Evolutionary conservation across 1,140 invertebrate species (phyloP), one percentile per base, ranked within the genome.

Genomic region (Heliconius nattereri): DNA sequence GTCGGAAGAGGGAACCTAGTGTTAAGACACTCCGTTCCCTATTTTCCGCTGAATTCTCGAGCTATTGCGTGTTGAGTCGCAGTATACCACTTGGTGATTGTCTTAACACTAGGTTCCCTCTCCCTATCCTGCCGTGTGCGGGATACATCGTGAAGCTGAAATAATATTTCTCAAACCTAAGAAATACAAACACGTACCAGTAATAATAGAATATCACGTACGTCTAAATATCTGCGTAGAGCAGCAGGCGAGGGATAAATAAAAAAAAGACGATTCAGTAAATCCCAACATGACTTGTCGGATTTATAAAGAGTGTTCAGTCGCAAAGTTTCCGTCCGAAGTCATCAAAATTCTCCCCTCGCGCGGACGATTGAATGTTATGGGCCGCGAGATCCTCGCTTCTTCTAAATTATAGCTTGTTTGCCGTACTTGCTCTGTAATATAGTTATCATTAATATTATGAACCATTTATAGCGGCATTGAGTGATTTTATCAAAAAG

Each of bases 341-440:
- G 89, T 90, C 91, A 92, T 92, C 91, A 90, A 90, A 91, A 92
- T 92, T 92, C 90, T 86, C 85, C 88, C 89, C 88, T 88, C 91
- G 91, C 86, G 81, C 89, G 88, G 86, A 91, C 91, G 91, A 92
- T 92, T 92, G 91, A 92, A 92, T 92, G 91, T 91, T 91, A 91
- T 92, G 89, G 87, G 84, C 87, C 87, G 84, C 84, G 89, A 89
- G 89, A 87, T 86, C 89, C 86, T 87, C 89, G 87, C 89, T 85
- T 86, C 89, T 89, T 87, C 84, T 86, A 85, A 92, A 85, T 91
- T 92, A 92, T 88, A 77, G 83, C 74, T 57, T 88, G 86, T 85
- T 87, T 87, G 84, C 76, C 85, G 83, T 84, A 87, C 86, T 85
- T 86, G 86, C 85, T 89, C 83, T 84, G 84, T 77, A 78, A 85